Evolutionary conservation across 1,140 invertebrate genomes (phyloP).

Genomic region (Drosophila ironensis): DNA sequence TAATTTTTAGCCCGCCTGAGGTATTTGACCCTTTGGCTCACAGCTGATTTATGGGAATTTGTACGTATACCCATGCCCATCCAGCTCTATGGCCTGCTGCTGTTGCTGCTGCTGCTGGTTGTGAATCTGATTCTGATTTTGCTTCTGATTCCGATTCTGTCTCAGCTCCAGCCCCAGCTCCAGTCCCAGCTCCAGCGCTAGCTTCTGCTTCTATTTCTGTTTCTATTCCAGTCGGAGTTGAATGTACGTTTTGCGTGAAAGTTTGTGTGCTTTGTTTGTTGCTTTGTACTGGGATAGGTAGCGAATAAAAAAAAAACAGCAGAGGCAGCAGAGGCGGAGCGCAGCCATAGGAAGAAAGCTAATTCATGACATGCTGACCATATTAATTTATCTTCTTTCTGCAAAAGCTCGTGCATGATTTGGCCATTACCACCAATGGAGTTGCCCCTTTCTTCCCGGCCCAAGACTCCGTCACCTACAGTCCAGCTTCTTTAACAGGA

Average conservation of each 20-base stretch:
- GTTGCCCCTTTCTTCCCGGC: conserved; percentile 8
- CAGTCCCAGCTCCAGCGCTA: too few relatives aligned
- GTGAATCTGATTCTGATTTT: conserved; percentile 27
- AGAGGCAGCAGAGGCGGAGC: conserved; percentile 13
- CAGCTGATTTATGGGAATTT: conserved; percentile 81
- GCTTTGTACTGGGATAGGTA: conserved; percentile 38
- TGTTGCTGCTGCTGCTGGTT: conserved; percentile 37
- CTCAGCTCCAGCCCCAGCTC: conserved; percentile 3
- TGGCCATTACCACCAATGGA: conserved; percentile 70
- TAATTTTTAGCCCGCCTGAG: conserved; percentile 75
- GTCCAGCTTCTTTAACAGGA: conserved; percentile 12
- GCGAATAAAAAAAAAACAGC: not conserved
- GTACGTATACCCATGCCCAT: conserved; percentile 63
- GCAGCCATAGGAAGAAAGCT: conserved; percentile 73
- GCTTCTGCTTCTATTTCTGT: conserved; percentile 12
- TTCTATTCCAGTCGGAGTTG: conserved; percentile 48
- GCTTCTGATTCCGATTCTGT: conserved; percentile 22
- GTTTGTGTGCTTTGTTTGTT: conserved; percentile 75
- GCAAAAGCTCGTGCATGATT: conserved; percentile 81
- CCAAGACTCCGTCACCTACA: conserved; percentile 2
- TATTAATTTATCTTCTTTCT: conserved; percentile 81
- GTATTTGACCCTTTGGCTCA: conserved; percentile 80
- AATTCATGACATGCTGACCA: conserved; percentile 81
- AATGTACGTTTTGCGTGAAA: conserved; percentile 79
- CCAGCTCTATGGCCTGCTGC: conserved; percentile 46